Base-by-base conservation (phyloP, 2,797 vertebrate species). In the Serranus cabrilla region DNA sequence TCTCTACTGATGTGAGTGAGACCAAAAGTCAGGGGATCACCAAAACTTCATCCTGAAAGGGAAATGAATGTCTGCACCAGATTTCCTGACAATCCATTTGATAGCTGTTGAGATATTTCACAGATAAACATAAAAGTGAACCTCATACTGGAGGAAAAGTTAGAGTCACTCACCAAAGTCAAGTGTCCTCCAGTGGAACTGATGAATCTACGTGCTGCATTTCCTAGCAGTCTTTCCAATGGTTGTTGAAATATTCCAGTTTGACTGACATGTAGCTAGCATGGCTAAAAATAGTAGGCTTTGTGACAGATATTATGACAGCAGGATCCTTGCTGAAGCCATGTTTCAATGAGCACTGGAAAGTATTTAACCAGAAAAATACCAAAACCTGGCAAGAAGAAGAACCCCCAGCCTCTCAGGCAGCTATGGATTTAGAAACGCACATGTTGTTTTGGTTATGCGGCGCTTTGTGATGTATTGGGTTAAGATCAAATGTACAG, bases 401-500 rank as follows among this genome's bases (percentile, higher is more conserved):
- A 57, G 42, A 72, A 61, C 25, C 60, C 56, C 39, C 43, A 47
- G 61, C 42, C 49, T 78, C 40, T 54, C 50, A 69, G 64, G 55
- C 80, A 65, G 71, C 69, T 64, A 23, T 68, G 67, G 82, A 69
- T 77, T 70, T 54, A 79, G 71, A 87, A 76, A 66, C 57, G 62
- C 80, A 82, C 89, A 91, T 79, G 78, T 72, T 91, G 85, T 79
- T 93, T 76, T 87, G 83, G 91, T 92, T 91, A 84, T 9, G 61
- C 50, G 5, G 61, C 7, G 63, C 73, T 87, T 76, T 82, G 78
- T 86, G 82, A 90, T 80, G 76, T 76, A 63, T 76, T 83, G 86
- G 81, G 72, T 84, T 86, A 74, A 88, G 79, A 91, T 91, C 83
- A 90, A 90, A 92, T 91, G 79, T 85, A 86, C 81, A 80, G 76